Conservation (phyloP, 1,140 invertebrate species). For the Kradibia gibbosae region DNA sequence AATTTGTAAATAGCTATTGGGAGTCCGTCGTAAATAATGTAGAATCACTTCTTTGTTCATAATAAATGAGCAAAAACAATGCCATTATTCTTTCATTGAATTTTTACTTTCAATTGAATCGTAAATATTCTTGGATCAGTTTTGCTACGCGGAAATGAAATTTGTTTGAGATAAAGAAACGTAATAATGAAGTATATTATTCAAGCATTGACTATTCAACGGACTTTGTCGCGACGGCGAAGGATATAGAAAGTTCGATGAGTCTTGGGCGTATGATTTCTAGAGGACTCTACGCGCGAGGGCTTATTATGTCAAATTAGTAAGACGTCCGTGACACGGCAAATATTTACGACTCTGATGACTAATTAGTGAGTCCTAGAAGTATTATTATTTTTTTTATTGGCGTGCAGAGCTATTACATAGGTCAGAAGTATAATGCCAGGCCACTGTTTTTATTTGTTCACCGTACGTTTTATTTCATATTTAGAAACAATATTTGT, state of each 20-base stretch:
- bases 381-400: slow-evolving; percentile 30
- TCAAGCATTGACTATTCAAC: neutral
- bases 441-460: neutral
- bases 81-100: neutral
- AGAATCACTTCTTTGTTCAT: too few relatives aligned
- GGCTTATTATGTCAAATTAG: slow-evolving; percentile 41
- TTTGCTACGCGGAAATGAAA: neutral
- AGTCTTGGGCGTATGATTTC: neutral
- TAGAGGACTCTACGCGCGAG: neutral
- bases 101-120: neutral
- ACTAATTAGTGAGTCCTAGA: slow-evolving; percentile 32
- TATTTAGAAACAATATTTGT: too few relatives aligned
- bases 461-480: too few relatives aligned
- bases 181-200: neutral
- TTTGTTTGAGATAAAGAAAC: neutral
- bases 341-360: slow-evolving; percentile 35
- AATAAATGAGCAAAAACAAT: neutral
- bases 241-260: neutral
- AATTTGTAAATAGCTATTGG: too few relatives aligned
- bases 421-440: too few relatives aligned
- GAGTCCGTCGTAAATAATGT: too few relatives aligned
- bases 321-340: neutral
- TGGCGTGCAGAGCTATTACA: neutral
- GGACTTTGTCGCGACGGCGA: neutral
- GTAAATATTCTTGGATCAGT: neutral